Conservation (phyloP, 1,140 invertebrate species). For the Agrilus planipennis region DNA sequence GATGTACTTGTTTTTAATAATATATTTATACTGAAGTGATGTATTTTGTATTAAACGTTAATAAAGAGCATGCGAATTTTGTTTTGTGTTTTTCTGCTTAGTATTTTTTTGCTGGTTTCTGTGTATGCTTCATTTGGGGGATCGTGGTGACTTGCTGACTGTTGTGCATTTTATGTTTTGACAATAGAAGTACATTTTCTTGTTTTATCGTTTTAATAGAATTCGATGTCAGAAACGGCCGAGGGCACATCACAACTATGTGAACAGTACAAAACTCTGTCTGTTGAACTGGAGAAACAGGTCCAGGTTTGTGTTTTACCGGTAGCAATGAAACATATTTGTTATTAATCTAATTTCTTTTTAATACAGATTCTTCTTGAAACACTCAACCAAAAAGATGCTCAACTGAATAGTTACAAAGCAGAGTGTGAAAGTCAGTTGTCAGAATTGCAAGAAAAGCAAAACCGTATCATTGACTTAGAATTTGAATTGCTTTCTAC, state of each 20-base stretch:
- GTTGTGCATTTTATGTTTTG: conserved; percentile 11
- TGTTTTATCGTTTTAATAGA: conserved; percentile 20
- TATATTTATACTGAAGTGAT: conserved; percentile 4
- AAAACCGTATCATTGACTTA: conserved; percentile 28
- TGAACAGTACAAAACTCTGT: conserved; percentile 25
- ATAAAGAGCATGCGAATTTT: conserved; percentile 26
- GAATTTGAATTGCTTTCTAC: conserved; percentile 24
- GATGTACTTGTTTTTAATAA: conserved; percentile 1
- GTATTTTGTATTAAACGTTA: conserved; percentile 1
- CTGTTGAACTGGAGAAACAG: conserved; percentile 26
- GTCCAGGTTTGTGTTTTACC: conserved; percentile 20
- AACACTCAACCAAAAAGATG: conserved; percentile 27
- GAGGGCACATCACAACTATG: conserved; percentile 15
- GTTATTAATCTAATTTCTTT: conserved; percentile 17
- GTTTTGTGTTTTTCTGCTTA: conserved; percentile 17
- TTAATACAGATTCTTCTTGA: conserved; percentile 24
- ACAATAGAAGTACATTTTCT: conserved; percentile 10
- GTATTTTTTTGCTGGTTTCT: neutral
- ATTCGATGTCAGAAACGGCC: conserved; percentile 18
- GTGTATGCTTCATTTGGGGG: conserved; percentile 4
- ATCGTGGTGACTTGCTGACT: conserved; percentile 2
- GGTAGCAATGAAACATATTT: neutral
- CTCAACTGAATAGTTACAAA: conserved; percentile 23
- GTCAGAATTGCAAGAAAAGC: conserved; percentile 23
- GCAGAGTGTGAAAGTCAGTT: conserved; percentile 19